phyloP scores from a whole-genome alignment of 2,797 vertebrate genomes.

The Squalus acanthias region DNA sequence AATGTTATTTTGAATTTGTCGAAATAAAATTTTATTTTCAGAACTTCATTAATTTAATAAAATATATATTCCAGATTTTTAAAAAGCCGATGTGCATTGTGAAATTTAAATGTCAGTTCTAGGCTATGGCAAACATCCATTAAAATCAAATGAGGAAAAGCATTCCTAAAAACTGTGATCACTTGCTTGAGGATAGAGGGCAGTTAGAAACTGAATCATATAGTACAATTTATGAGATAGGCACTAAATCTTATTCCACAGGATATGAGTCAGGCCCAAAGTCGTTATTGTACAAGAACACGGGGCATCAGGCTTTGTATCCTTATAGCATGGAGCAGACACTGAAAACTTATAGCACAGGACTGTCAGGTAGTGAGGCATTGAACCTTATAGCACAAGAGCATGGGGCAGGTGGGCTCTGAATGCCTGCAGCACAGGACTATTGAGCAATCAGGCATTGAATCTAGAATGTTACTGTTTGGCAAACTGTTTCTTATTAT shows the following conservation, averaged over 20 bases:
- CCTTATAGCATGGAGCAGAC: background rate
- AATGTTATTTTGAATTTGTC: background rate
- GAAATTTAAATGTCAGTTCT: background rate
- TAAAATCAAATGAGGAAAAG: background rate
- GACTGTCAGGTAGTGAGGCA: background rate
- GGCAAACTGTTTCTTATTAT: background rate
- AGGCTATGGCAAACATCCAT: background rate
- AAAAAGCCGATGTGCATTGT: background rate
- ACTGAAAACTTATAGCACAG: background rate
- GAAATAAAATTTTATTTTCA: background rate
- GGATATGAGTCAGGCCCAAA: background rate
- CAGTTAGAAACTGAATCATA: background rate
- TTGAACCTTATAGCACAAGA: background rate
- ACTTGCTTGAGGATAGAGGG: background rate
- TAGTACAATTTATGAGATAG: background rate
- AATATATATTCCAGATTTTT: background rate
- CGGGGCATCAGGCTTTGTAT: background rate
- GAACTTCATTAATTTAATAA: background rate
- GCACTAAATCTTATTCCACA: background rate
- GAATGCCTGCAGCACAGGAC: background rate
- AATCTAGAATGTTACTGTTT: background rate
- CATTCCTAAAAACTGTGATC: conserved; percentile 8
- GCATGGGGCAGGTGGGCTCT: background rate
- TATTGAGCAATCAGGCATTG: background rate
- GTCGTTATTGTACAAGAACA: background rate